These are phyloP conservation scores for Catostomus latipinnis DNA, from an alignment of 2,797 vertebrate genomes.

Conservation along the genomic window DNA sequence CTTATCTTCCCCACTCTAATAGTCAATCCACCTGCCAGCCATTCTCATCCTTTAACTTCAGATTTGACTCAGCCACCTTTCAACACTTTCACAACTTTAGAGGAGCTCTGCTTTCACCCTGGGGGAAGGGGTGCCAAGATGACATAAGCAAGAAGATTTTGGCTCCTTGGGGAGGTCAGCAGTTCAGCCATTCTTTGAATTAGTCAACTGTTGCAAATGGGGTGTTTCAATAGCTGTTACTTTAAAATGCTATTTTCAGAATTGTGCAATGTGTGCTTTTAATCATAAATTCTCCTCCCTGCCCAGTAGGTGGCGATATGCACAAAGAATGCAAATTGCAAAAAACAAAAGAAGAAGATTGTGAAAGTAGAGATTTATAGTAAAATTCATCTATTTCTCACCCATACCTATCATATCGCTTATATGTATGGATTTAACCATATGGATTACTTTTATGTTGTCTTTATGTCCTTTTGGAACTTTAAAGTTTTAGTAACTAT, in stretches of 20 bases:
- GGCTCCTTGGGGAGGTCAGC: conserved; percentile 28
- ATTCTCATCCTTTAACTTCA: conserved; percentile 29
- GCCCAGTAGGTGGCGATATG: too few species aligned
- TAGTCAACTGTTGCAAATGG: conserved; percentile 43
- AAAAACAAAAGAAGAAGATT: too few species aligned
- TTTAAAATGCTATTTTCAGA: conserved; percentile 30
- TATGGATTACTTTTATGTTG: too few species aligned
- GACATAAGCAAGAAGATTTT: conserved; percentile 40
- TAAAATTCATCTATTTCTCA: too few species aligned
- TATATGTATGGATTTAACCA: too few species aligned
- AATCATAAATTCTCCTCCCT: too few species aligned
- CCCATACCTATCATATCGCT: too few species aligned
- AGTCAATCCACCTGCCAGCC: conserved; percentile 41
- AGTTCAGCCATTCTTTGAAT: conserved; percentile 36
- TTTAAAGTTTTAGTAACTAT: too few species aligned
- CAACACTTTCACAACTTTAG: conserved; percentile 46
- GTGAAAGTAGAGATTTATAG: too few species aligned
- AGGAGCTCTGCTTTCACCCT: conserved; percentile 11
- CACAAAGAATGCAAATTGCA: too few species aligned
- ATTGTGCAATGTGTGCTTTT: conserved; percentile 28
- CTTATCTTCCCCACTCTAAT: conserved; percentile 41
- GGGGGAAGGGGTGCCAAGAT: not conserved
- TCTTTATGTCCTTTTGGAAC: too few species aligned
- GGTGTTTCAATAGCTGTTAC: conserved; percentile 39
- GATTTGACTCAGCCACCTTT: conserved; percentile 40